Percentiles rank a stretch among this genome's conserved stretches.
Evolutionary conservation across 2,888 invertebrate genomes (phyloP).

Genomic region (Cinara cedri): DNA sequence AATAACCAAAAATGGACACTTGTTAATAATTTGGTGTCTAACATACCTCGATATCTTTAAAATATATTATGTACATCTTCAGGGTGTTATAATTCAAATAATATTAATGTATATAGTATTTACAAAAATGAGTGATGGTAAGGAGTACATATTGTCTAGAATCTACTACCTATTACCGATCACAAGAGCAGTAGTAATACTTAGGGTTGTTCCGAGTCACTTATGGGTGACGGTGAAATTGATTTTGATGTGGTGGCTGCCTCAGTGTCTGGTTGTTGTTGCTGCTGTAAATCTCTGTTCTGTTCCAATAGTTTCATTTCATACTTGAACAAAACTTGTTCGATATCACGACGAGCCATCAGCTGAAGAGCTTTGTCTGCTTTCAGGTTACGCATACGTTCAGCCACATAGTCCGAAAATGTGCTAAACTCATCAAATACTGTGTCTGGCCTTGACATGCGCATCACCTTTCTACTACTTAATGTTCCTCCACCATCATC

Average conservation of each 20-base stretch:
- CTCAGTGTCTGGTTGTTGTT: conserved; percentile 2
- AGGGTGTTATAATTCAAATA: background rate
- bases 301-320: conserved; percentile 50
- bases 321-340: conserved; percentile 49
- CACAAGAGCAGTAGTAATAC: background rate
- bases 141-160: background rate
- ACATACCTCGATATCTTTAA: conserved; percentile 19
- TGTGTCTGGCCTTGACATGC: conserved; percentile 11
- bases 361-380: conserved; percentile 43
- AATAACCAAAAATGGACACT: background rate
- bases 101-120: background rate
- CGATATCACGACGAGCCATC: conserved; percentile 49
- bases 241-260: conserved; percentile 45
- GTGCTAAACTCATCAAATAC: conserved; percentile 27
- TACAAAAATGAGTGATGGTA: background rate
- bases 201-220: conserved; percentile 41
- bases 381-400: conserved; percentile 49
- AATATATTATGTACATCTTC: background rate
- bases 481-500: conserved; percentile 23
- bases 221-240: conserved; percentile 33
- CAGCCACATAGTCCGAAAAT: conserved; percentile 46
- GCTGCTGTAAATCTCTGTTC: conserved; percentile 39
- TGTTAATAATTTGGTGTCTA: background rate
- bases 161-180: background rate
- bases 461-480: conserved; percentile 12